Evolutionary conservation across 2,797 vertebrate genomes (phyloP), one percentile per base, ranked within the genome.

Genomic region (Trachurus trachurus): DNA sequence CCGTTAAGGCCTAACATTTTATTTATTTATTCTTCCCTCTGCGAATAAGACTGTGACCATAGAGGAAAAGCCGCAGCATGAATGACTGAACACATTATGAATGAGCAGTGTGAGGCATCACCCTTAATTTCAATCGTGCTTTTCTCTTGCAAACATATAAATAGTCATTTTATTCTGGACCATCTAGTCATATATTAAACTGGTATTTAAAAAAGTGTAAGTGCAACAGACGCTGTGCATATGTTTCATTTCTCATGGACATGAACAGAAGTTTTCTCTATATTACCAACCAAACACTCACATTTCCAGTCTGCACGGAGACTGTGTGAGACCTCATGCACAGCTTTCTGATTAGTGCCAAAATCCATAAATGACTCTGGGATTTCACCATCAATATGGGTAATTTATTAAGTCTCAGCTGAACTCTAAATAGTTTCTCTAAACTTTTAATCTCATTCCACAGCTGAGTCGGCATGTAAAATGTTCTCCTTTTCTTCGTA

Each of bases 51-150:
- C 22, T 65, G 59, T 19, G 29, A 63, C 44, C 57, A 58, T 9
- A 34, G 66, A 64, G 31, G 66, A 69, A 59, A 34, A 75, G 29
- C 26, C 50, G 4, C 10, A 61, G 39, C 13, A 37, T 73, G 69
- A 76, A 73, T 71, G 76, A 77, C 59, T 71, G 47, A 57, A 65
- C 63, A 59, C 34, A 26, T 69, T 53, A 22, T 65, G 71, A 80
- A 71, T 68, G 58, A 70, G 70, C 66, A 64, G 21, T 45, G 39
- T 66, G 73, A 81, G 11, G 19, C 45, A n/a, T 42, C 37, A 59
- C 44, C 11, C 39, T 61, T 59, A 7, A 45, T 60, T 64, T 63
- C 57, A 58, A 19, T 53, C 22, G 16, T 53, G 52, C n/a, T 54
- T 12, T 39, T 17, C 16, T 22, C 11, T 70, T 19, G 5, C 17